phyloP scores from a whole-genome alignment of 2,888 invertebrate species.

The Platynereis dumerilii region DNA sequence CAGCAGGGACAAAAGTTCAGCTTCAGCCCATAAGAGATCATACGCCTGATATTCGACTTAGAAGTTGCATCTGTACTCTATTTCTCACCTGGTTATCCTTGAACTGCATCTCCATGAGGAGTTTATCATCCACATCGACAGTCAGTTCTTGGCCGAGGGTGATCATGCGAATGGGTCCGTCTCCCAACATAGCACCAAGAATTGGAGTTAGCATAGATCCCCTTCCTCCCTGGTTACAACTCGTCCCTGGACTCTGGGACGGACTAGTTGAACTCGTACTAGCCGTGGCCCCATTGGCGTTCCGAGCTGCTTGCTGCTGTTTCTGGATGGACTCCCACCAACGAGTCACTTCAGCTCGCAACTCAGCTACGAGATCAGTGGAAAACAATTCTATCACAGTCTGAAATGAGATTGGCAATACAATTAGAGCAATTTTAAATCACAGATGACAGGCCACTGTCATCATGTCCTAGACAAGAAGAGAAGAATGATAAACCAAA shows the following conservation, averaged over 20 bases:
- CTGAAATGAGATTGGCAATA: conserved; percentile 37
- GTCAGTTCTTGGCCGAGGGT: conserved; percentile 89
- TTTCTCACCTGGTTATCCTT: conserved; percentile 83
- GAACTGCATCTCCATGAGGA: conserved; percentile 87
- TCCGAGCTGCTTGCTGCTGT: conserved; percentile 44
- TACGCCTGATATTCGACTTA: no score
- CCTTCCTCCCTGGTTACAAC: conserved; percentile 8
- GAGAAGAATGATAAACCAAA: no score
- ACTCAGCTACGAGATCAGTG: conserved; percentile 88
- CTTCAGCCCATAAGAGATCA: no score
- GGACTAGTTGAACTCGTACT: background rate
- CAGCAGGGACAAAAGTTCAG: no score
- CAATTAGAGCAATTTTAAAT: no score
- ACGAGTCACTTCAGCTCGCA: conserved; percentile 91
- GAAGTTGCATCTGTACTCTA: no score
- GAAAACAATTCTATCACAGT: conserved; percentile 81
- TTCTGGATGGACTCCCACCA: conserved; percentile 79
- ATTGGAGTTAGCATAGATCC: conserved; percentile 66
- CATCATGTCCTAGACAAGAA: no score
- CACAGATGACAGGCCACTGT: no score
- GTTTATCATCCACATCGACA: conserved; percentile 90
- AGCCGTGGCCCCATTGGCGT: background rate
- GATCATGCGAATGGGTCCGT: conserved; percentile 88
- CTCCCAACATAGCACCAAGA: conserved; percentile 75
- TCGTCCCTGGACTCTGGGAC: background rate